Conservation (phyloP, 2,797 vertebrate species). For the Trachops cirrhosus region DNA sequence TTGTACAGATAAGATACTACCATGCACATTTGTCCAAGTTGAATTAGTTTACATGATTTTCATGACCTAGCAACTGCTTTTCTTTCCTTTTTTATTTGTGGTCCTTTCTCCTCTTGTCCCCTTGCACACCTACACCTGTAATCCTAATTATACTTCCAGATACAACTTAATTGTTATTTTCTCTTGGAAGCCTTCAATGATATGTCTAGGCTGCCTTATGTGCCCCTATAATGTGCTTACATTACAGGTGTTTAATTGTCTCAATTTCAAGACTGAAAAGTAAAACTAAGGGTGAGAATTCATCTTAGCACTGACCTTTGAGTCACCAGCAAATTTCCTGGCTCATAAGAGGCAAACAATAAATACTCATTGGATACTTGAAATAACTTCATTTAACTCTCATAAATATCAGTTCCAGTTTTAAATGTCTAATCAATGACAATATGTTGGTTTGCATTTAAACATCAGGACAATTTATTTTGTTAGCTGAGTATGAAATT, state of each 20-base stretch:
- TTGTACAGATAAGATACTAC: not conserved
- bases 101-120: not conserved
- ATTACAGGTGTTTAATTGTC: not conserved
- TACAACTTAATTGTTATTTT: slow-evolving; percentile 21
- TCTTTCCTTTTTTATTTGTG: not conserved
- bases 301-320: slow-evolving; percentile 1
- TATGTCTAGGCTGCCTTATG: not conserved
- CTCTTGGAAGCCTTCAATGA: not conserved
- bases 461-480: slow-evolving; percentile 18
- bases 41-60: not conserved
- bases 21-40: not conserved
- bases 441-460: slow-evolving; percentile 29
- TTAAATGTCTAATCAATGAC: slow-evolving; percentile 46
- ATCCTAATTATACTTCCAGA: slow-evolving; percentile 20
- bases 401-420: slow-evolving; percentile 42
- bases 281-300: not conserved
- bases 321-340: slow-evolving; percentile 28
- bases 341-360: not conserved
- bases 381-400: slow-evolving; percentile 49
- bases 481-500: slow-evolving; percentile 48
- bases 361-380: slow-evolving; percentile 20
- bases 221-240: not conserved
- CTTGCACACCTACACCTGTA: not conserved
- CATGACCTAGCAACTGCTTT: not conserved
- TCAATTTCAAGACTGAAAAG: slow-evolving; percentile 20